Evolutionary conservation across 2,113 vertebrate species (phyloP), one percentile per base, ranked within the genome.

Genomic region (Ibidorhyncha struthersii): DNA sequence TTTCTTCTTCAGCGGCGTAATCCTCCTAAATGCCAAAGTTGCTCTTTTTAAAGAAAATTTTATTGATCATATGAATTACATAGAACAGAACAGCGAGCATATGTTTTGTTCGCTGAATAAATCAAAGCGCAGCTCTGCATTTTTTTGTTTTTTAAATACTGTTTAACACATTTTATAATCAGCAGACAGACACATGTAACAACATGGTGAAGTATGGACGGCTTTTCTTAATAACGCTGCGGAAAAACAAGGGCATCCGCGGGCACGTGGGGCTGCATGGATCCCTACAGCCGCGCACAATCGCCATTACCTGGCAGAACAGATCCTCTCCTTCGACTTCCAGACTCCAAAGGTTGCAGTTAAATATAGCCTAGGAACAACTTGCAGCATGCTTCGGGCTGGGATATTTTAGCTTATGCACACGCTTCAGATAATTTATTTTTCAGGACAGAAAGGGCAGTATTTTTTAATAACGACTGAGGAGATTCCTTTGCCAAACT

Each of bases 141-240:
- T 98, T 98, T 98, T 98, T 96, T 97, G 97, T 98, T 98, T 98
- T 98, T 98, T 98, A 98, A 98, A 98, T 98, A 98, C 98, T 98
- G 98, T 95, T 98, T 98, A 98, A 98, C 98, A 98, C 98, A 98
- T 98, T 98, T 98, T 98, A 98, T 98, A 98, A 98, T 98, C 98
- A 98, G 98, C 98, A 98, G 98, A 98, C 98, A 98, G 98, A 98
- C 98, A 98, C 98, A 98, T 98, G 98, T 96, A 98, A 98, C 98
- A 98, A 98, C 98, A 98, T 98, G 97, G 96, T 95, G 97, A 98
- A 98, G 98, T 93, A 98, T 93, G 98, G 98, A 97, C 96, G 97
- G 98, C 98, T 98, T 98, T 98, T 86, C 98, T 98, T 98, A 98
- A 98, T 98, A 98, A 98, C 14, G 95, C 96, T 74, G 95, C 86